Evolutionary conservation across 2,113 vertebrate species (phyloP), one percentile per base, ranked within the genome.

Genomic region (Takifugu bimaculatus): DNA sequence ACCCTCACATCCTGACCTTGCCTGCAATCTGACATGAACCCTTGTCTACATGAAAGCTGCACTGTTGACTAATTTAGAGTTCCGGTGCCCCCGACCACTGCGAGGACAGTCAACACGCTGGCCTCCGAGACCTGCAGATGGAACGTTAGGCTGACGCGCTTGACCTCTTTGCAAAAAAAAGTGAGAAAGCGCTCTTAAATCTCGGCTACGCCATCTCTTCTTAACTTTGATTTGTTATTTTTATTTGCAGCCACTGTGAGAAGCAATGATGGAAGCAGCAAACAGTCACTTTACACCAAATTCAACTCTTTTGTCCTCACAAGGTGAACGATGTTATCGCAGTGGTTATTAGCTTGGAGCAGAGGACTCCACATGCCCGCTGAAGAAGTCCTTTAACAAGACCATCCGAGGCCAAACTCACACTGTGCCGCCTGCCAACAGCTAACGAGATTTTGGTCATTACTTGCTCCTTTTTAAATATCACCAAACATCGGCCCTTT

Each of bases 31-130:
- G 63, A 78, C 81, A 80, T 80, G 74, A 82, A 62, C 57, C 62
- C 79, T 73, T 75, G 81, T 76, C 77, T 57, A 86, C 75, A 84
- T 87, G 78, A 88, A 90, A 85, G 80, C 83, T 69, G 81, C 83
- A 42, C 77, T 70, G 73, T 82, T 79, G 72, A 84, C 78, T 82
- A 82, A 88, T 82, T 82, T 81, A 77, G 77, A 82, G 83, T 85
- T 86, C 79, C 73, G 79, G 81, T 70, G 66, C 65, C 73, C 67
- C 71, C 1, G 42, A 76, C 74, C 68, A 62, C 78, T 79, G 66
- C 80, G 80, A 75, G 68, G 70, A 83, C 71, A 39, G 70, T 75
- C 52, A 68, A 63, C 74, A 79, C 32, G 25, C 77, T 58, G 80
- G 47, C 57, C 65, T 67, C 64, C 63, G 54, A 20, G 70, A 75